These are phyloP conservation scores for Oncorhynchus tshawytscha DNA, from an alignment of 2,113 vertebrate species.

Conservation along the genomic window DNA sequence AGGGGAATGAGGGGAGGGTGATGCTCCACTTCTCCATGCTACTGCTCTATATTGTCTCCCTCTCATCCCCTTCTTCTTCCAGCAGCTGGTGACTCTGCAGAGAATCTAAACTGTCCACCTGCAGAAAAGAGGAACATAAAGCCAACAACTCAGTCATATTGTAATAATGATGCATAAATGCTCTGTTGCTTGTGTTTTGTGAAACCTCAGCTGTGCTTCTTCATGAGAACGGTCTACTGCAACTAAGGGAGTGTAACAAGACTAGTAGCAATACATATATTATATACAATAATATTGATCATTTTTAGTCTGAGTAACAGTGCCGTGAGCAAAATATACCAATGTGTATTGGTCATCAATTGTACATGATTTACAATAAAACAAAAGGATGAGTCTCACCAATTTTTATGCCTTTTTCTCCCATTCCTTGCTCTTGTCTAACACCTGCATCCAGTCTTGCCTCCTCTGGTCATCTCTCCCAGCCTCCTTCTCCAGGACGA, in stretches of 20 bases:
- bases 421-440: conserved; percentile 15
- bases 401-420: conserved; percentile 9
- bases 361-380: not conserved
- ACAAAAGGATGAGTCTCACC: not conserved
- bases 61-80: not conserved
- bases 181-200: not conserved
- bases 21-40: not conserved
- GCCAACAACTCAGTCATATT: no score
- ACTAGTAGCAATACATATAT: not conserved
- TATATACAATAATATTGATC: no score
- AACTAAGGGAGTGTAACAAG: no score
- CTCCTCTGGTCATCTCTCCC: not conserved
- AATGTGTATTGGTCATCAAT: not conserved
- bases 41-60: not conserved
- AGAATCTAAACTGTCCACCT: conserved; percentile 3
- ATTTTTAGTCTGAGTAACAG: not conserved
- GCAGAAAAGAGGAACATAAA: not conserved
- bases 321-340: not conserved
- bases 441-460: conserved; percentile 3
- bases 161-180: not conserved
- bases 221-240: no score
- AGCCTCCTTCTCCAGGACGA: not conserved
- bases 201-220: not conserved
- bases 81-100: not conserved
- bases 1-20: not conserved